Conservation (phyloP, 2,113 vertebrate species). For the Pandion haliaetus region DNA sequence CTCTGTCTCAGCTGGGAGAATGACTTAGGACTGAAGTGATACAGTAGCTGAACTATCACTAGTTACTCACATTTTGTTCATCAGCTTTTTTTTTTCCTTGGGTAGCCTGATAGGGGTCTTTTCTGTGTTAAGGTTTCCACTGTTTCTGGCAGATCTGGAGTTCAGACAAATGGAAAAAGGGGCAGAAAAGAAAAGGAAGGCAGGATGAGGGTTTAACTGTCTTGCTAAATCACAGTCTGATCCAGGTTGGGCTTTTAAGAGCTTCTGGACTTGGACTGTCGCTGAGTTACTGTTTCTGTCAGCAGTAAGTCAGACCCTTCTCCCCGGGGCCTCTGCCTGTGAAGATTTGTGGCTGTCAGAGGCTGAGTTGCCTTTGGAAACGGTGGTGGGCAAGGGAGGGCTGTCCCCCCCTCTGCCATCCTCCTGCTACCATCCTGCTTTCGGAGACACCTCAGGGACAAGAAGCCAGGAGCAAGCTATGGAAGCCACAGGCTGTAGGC, state of each 20-base stretch:
- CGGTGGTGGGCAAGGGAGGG: too few species aligned
- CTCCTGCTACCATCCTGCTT: neutral
- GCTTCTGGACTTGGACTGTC: neutral
- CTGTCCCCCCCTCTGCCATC: neutral
- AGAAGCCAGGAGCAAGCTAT: neutral
- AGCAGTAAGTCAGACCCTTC: neutral
- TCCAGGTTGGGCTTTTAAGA: neutral
- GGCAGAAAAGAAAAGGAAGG: neutral
- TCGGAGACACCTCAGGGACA: neutral
- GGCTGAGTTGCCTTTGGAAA: neutral
- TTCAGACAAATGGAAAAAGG: neutral
- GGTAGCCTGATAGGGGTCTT: neutral
- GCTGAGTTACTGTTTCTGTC: neutral
- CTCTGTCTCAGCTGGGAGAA: neutral
- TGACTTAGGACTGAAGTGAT: neutral
- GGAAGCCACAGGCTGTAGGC: neutral
- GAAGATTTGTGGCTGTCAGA: neutral
- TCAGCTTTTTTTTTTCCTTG: neutral
- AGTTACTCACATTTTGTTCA: neutral
- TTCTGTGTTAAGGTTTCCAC: neutral
- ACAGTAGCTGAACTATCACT: neutral
- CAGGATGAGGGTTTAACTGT: neutral
- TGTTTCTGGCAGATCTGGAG: neutral
- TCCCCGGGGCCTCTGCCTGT: neutral
- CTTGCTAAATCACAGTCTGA: neutral